Percentiles rank a stretch among this genome's conserved stretches.
Conservation (phyloP, 2,888 invertebrate species). For the Ephialtes manifestator region DNA sequence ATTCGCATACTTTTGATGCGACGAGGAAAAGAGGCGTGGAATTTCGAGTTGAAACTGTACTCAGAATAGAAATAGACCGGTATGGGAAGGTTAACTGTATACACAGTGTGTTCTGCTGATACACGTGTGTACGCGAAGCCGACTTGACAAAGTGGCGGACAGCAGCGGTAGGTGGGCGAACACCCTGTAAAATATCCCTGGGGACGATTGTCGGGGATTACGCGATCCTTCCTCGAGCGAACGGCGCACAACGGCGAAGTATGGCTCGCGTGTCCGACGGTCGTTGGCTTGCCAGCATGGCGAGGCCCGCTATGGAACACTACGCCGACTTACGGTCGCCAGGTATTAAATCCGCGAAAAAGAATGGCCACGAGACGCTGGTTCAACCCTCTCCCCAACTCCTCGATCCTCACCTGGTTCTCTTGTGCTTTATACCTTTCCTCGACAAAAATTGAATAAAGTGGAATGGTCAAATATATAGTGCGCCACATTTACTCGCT, state of each 20-base stretch:
- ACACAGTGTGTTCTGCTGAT: constrained; percentile 29
- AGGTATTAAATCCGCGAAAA: constrained; percentile 79
- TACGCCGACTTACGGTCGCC: constrained; percentile 75
- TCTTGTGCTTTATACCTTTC: constrained; percentile 40
- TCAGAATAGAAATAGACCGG: not conserved
- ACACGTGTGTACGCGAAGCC: constrained; percentile 47
- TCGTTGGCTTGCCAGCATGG: constrained; percentile 65
- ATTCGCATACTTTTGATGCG: not conserved
- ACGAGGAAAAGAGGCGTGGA: not conserved
- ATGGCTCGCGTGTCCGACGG: constrained; percentile 70
- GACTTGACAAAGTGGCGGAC: constrained; percentile 76
- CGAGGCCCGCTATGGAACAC: constrained; percentile 10
- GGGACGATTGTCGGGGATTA: constrained; percentile 80
- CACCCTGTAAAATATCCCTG: constrained; percentile 79
- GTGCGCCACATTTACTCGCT: not conserved
- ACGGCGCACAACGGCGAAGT: constrained; percentile 19
- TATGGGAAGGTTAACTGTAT: constrained; percentile 30
- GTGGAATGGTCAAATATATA: constrained; percentile 23
- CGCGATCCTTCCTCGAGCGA: constrained; percentile 75
- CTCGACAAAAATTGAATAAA: constrained; percentile 53
- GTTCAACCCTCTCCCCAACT: constrained; percentile 42
- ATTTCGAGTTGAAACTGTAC: not conserved
- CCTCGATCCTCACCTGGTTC: constrained; percentile 37
- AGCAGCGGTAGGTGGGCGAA: constrained; percentile 65
- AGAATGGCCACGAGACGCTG: constrained; percentile 74